Evolutionary conservation across 2,888 invertebrate species (phyloP), one percentile per base, ranked within the genome.

Genomic region (Odontothrips loti): DNA sequence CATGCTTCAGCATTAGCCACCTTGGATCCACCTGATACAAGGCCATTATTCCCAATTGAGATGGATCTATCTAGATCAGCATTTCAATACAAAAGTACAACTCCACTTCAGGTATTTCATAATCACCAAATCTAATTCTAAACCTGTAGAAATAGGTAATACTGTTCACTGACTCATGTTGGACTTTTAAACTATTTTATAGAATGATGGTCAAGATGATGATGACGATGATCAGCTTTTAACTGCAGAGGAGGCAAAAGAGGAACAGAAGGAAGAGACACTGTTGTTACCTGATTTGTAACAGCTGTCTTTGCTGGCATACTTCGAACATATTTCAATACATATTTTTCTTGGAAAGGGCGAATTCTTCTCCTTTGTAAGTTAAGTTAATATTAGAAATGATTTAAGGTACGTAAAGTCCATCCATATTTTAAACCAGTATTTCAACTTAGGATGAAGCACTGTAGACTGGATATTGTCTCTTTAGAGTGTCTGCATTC

Each of bases 31-130:
- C 89, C 98, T 85, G 92, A 93, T 80, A 93, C 93, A 17, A 92
- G 94, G 0, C 89, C 91, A 0, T 89, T 98, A 1, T 99, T 99
- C 87, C 98, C 98, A 0, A 97, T 99, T 0, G 98, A 99, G 89
- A 96, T 98, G 23, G 98, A 98, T 87, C 90, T 99, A 11, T 94
- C 96, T 0, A 93, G 95, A 84, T 95, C 94, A 81, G 97, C 97
- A 34, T 98, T 98, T 87, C 96, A 96, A 84, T 98, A 96, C 85
- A 94, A 95, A 87, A 75, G 68, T 23, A 75, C 68, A 27, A 75
- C 68, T 8, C 68, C 68, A 27, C 27, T 75, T 23, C 68, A 23
- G 68, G 68, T 75, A 27, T 43, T 4, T 43, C 6, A 43, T 4
- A 4, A 43, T 43, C 2, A 43, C 11, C 11, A 11, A 9, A 1